Evolutionary conservation across 2,888 invertebrate species (phyloP).

Genomic region (Melinaea menophilus): DNA sequence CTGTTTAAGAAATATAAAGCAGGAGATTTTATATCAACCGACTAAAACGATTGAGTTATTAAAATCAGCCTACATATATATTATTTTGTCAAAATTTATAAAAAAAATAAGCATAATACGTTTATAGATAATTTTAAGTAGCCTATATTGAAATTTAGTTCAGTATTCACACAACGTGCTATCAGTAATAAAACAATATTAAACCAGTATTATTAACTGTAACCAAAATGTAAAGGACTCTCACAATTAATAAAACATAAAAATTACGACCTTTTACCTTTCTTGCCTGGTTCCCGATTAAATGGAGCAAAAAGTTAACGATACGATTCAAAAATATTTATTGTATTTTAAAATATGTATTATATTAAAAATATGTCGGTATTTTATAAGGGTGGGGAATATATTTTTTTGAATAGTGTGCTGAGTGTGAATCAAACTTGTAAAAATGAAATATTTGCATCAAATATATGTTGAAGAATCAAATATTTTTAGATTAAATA

Average conservation of each 20-base stretch:
- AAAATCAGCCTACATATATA: background rate
- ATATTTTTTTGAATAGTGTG: too few species aligned
- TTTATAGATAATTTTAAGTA: too few species aligned
- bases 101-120: too few species aligned
- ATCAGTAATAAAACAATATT: constrained; percentile 47
- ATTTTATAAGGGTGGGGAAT: too few species aligned
- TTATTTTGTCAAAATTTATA: background rate
- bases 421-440: too few species aligned
- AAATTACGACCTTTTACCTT: constrained; percentile 66
- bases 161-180: constrained; percentile 17
- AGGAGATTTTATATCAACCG: background rate
- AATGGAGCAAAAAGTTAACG: constrained; percentile 68
- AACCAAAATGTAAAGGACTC: constrained; percentile 47
- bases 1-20: background rate
- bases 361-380: constrained; percentile 1
- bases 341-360: background rate
- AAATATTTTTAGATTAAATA: too few species aligned
- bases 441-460: too few species aligned
- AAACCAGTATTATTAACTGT: constrained; percentile 39
- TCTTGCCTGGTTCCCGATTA: constrained; percentile 71
- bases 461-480: too few species aligned
- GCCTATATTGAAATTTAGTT: background rate
- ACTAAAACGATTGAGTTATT: too few species aligned
- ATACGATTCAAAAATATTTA: constrained; percentile 20
- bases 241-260: constrained; percentile 55